Conservation (phyloP, 1,140 invertebrate species). For the Drosophila nebulosa region DNA sequence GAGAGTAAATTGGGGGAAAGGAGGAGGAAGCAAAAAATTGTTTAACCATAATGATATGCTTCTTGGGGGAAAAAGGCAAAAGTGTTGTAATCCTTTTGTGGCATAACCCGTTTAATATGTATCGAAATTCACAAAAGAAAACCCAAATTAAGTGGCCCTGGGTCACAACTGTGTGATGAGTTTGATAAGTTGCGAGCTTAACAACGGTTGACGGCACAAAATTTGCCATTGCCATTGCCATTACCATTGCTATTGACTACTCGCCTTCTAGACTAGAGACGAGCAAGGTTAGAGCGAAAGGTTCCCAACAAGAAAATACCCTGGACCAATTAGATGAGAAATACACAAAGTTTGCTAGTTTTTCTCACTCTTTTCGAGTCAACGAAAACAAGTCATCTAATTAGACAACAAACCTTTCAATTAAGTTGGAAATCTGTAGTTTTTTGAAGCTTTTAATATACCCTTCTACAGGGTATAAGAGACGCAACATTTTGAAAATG, state of each 20-base stretch:
- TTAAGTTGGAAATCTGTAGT: no score
- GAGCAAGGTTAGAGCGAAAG: neutral
- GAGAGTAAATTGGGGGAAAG: neutral
- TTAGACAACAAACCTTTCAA: no score
- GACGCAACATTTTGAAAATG: slow-evolving; percentile 38
- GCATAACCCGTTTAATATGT: slow-evolving; percentile 78
- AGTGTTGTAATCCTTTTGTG: slow-evolving; percentile 77
- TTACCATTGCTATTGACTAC: neutral
- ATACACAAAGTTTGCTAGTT: neutral
- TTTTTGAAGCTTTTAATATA: no score
- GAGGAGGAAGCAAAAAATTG: slow-evolving; percentile 48
- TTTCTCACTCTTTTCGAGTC: no score
- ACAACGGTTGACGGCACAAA: slow-evolving; percentile 75
- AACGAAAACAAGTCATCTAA: no score
- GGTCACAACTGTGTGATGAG: slow-evolving; percentile 47
- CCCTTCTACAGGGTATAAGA: neutral
- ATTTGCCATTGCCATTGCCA: slow-evolving; percentile 27
- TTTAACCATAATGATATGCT: slow-evolving; percentile 79
- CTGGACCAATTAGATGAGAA: neutral
- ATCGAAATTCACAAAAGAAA: slow-evolving; percentile 70
- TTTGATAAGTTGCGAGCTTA: slow-evolving; percentile 76
- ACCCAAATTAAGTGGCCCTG: slow-evolving; percentile 67
- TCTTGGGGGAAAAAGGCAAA: slow-evolving; percentile 40
- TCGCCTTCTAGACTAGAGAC: neutral
- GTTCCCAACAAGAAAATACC: neutral